These are phyloP conservation scores for Lobophora halterata DNA, from an alignment of 2,888 invertebrate genomes.

Conservation along the genomic window DNA sequence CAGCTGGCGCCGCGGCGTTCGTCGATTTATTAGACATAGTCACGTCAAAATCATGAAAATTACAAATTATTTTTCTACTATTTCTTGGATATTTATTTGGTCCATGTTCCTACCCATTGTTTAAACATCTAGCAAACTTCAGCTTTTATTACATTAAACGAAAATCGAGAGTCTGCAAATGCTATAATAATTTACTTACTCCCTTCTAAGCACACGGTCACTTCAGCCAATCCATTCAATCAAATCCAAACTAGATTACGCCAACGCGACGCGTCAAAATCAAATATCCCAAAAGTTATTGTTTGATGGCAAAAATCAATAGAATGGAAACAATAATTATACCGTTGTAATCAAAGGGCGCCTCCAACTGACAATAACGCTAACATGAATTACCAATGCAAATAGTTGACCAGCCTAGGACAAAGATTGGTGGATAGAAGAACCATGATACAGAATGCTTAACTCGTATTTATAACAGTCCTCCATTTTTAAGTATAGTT, in stretches of 20 bases:
- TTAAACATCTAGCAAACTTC: no score
- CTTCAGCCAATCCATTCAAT: slow-evolving; percentile 3
- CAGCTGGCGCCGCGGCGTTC: no score
- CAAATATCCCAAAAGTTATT: slow-evolving; percentile 23
- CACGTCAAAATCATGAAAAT: no score
- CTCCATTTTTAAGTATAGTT: no score
- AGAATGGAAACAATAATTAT: slow-evolving; percentile 53
- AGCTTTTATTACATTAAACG: no score
- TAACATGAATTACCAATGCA: slow-evolving; percentile 76
- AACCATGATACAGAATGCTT: neutral
- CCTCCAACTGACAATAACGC: slow-evolving; percentile 39
- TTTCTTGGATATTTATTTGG: no score
- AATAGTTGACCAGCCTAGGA: slow-evolving; percentile 58
- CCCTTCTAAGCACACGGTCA: neutral
- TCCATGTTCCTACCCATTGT: no score
- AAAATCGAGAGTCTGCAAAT: no score
- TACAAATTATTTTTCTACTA: no score
- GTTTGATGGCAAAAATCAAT: slow-evolving; percentile 59
- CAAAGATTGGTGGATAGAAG: slow-evolving; percentile 33
- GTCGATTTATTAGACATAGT: no score
- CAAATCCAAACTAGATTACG: slow-evolving; percentile 12
- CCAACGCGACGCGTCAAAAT: no score
- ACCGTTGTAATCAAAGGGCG: slow-evolving; percentile 54
- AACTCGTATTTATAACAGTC: neutral
- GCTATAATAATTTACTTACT: neutral